phyloP scores from a whole-genome alignment of 2,888 invertebrate genomes.

The Plagodis pulveraria region DNA sequence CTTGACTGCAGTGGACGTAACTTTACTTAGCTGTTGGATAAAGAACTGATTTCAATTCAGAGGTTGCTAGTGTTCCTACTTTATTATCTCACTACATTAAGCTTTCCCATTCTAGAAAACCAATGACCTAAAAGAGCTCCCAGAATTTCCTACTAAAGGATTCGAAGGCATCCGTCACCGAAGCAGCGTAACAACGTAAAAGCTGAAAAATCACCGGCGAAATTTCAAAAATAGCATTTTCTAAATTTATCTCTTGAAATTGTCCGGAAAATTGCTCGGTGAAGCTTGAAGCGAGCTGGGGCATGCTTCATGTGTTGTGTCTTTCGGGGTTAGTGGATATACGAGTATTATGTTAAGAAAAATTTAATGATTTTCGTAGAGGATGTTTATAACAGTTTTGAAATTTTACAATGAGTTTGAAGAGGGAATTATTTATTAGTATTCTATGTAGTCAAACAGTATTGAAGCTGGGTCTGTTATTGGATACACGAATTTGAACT shows the following conservation, averaged over 20 bases:
- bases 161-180: constrained; percentile 35
- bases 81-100: constrained; percentile 14
- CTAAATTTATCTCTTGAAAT: constrained; percentile 52
- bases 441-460: too few relatives aligned
- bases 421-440: too few relatives aligned
- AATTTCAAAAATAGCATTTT: constrained; percentile 51
- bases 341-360: constrained; percentile 30
- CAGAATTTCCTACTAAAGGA: constrained; percentile 16
- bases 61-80: background rate
- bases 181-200: constrained; percentile 32
- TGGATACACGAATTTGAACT: too few relatives aligned
- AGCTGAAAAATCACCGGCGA: constrained; percentile 41
- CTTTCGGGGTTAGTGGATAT: constrained; percentile 43
- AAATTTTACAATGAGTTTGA: too few relatives aligned
- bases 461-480: too few relatives aligned
- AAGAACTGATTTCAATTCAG: background rate
- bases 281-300: constrained; percentile 45
- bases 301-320: constrained; percentile 45
- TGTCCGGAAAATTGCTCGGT: constrained; percentile 52
- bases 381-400: background rate
- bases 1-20: background rate
- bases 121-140: constrained; percentile 15
- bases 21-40: background rate
- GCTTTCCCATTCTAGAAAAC: constrained; percentile 17
- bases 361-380: constrained; percentile 7